Percentiles rank a stretch among this genome's conserved stretches.
These are phyloP conservation scores for Halisarca cf. caerulea DNA, from an alignment of 37 sponge, comb jelly and placozoan species.

Conservation along the genomic window DNA sequence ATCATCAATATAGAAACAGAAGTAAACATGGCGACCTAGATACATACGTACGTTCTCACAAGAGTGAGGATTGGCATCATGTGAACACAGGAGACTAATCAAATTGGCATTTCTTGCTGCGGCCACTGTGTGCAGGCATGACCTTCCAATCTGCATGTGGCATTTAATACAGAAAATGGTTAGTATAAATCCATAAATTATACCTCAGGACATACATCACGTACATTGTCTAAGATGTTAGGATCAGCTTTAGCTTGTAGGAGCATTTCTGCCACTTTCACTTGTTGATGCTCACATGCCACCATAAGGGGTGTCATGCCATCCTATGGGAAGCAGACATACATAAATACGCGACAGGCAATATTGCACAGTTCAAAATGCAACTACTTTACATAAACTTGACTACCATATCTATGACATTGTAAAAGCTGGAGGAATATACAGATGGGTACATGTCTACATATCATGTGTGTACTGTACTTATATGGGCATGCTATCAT, in stretches of 20 bases:
- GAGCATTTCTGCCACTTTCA: not conserved
- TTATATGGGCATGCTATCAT: too few species aligned
- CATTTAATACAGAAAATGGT: too few species aligned
- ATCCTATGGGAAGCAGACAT: not conserved
- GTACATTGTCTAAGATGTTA: not conserved
- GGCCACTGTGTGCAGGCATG: not conserved
- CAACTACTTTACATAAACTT: too few species aligned
- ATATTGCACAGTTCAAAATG: too few species aligned
- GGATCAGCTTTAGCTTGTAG: not conserved
- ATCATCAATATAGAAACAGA: too few species aligned
- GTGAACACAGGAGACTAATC: not conserved
- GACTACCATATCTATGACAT: too few species aligned
- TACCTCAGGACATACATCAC: not conserved
- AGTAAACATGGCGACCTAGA: too few species aligned
- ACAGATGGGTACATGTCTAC: too few species aligned
- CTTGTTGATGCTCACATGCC: not conserved
- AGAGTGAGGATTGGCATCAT: not conserved
- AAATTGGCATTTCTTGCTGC: not conserved
- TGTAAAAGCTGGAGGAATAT: too few species aligned
- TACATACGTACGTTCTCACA: not conserved
- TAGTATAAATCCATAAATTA: too few species aligned
- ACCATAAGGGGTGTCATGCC: conserved; percentile 1
- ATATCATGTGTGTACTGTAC: too few species aligned
- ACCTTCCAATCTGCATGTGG: not conserved
- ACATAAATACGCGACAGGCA: not conserved